phyloP scores from a whole-genome alignment of 1,140 invertebrate species.

The Drosophila melanogaster region Release_6_plus_ISO1_MT NT_037436.4:14174001-14174500 shows the following conservation, averaged over 20 bases:
- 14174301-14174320: slow-evolving; percentile 71
- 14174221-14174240: neutral
- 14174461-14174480: slow-evolving; percentile 44
- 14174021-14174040: too few relatives aligned
- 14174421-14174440: slow-evolving; percentile 80
- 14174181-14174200: too few relatives aligned
- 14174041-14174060: too few relatives aligned
- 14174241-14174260: neutral
- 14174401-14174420: slow-evolving; percentile 57
- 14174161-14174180: too few relatives aligned
- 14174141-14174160: too few relatives aligned
- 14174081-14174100: too few relatives aligned
- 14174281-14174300: slow-evolving; percentile 16
- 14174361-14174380: slow-evolving; percentile 20
- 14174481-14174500: neutral
- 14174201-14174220: neutral
- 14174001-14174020: too few relatives aligned
- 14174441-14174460: slow-evolving; percentile 83
- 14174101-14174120: too few relatives aligned
- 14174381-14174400: slow-evolving; percentile 42
- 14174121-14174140: too few relatives aligned
- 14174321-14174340: slow-evolving; percentile 81
- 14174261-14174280: slow-evolving; percentile 1
- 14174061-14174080: too few relatives aligned
- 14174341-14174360: slow-evolving; percentile 70